A percentile compares a stretch with the other conserved stretches of the same genome.
phyloP scores from a whole-genome alignment of 2,888 invertebrate genomes.

The Autographa pulchrina region DNA sequence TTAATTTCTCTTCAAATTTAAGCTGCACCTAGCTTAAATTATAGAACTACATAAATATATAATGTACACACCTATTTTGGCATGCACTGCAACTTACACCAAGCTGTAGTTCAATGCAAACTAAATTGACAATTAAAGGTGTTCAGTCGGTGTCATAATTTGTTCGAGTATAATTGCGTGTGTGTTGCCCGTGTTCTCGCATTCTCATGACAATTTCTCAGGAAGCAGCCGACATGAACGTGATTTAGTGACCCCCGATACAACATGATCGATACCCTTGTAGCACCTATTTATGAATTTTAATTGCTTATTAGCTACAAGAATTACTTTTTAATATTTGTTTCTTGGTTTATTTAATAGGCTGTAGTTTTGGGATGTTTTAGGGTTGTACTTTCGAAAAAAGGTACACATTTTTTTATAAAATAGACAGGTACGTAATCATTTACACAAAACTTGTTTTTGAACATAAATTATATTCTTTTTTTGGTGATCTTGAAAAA shows the following conservation, averaged over 20 bases:
- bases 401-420: too few relatives aligned
- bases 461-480: too few relatives aligned
- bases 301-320: conserved; percentile 55
- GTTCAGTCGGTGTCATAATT: conserved; percentile 46
- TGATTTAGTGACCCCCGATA: conserved; percentile 47
- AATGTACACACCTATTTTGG: not conserved
- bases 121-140: conserved; percentile 56
- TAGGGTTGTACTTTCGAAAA: not conserved
- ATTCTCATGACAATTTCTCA: conserved; percentile 44
- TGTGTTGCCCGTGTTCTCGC: conserved; percentile 33
- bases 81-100: not conserved
- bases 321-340: conserved; percentile 44
- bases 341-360: conserved; percentile 11
- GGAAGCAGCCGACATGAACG: conserved; percentile 52
- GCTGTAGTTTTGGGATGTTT: conserved; percentile 20
- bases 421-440: too few relatives aligned
- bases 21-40: too few relatives aligned
- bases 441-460: too few relatives aligned
- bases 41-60: not conserved
- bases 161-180: conserved; percentile 41
- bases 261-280: conserved; percentile 51
- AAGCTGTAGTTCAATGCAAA: conserved; percentile 39
- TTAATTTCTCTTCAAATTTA: too few relatives aligned
- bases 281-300: conserved; percentile 56
- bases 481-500: too few relatives aligned